Evolutionary conservation across 2,888 invertebrate species (phyloP).

Genomic region (Diarsia dahlii): DNA sequence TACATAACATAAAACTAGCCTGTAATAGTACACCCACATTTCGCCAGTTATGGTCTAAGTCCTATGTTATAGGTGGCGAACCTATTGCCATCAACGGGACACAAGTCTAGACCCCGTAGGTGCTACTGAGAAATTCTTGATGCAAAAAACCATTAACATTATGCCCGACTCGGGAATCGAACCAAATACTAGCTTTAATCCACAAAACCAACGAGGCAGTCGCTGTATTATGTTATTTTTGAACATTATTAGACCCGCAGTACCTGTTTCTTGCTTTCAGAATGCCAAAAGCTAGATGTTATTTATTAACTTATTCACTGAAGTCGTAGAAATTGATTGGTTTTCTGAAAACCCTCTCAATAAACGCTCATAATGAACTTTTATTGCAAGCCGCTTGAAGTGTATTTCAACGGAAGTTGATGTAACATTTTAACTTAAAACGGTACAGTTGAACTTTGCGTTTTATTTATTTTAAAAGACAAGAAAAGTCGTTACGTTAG

Average conservation of each 20-base stretch:
- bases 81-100: too few relatives aligned
- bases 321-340: conserved; percentile 17
- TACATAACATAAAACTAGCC: too few relatives aligned
- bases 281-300: conserved; percentile 27
- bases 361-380: background rate
- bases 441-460: background rate
- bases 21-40: too few relatives aligned
- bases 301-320: conserved; percentile 20
- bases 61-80: too few relatives aligned
- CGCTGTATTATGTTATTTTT: conserved; percentile 7
- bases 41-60: too few relatives aligned
- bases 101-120: too few relatives aligned
- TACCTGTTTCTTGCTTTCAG: background rate
- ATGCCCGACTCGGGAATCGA: too few relatives aligned
- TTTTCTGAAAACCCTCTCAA: conserved; percentile 10
- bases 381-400: background rate
- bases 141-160: too few relatives aligned
- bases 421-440: conserved; percentile 16
- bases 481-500: background rate
- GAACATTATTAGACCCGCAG: background rate
- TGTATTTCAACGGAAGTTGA: background rate
- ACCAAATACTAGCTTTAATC: too few relatives aligned
- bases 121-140: too few relatives aligned
- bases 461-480: conserved; percentile 21
- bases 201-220: too few relatives aligned